Evolutionary conservation across 2,797 vertebrate species (phyloP), one percentile per base, ranked within the genome.

Genomic region (Lepilemur septentrionalis): DNA sequence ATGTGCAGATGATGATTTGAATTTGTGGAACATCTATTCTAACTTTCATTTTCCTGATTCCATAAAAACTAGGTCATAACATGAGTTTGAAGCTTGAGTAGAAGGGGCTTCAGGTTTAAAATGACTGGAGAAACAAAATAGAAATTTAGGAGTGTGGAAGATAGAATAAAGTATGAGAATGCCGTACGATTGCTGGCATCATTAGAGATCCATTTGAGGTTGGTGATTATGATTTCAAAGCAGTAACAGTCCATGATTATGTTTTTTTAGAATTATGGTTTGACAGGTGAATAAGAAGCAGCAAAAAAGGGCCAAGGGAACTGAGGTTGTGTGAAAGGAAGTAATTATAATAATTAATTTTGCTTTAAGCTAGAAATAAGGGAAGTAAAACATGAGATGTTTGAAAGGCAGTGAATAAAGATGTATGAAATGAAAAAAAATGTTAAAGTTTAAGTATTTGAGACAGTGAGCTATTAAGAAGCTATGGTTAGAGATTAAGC

Each of bases 261-360:
- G 25, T 7, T 65, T 87, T 30, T 80, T 82, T 38, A 76, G 46
- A 59, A 14, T 73, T 89, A 80, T 72, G 32, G 22, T 92, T 91
- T 93, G 84, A 78, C 43, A 91, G 41, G 73, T 95, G 83, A 96
- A 76, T 84, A 95, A 61, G 79, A 89, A 82, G 57, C 63, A 87
- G 55, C 35, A 69, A 46, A 69, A 93, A 87, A 52, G 30, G 30
- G 35, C 28, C 28, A 48, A 82, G 84, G 79, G 50, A 94, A 91
- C 61, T 84, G 78, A 80, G 38, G 35, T 83, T 69, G 20, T 85
- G 41, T 86, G 38, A 92, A 91, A 95, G 55, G 46, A 93, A 81
- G 63, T 94, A 81, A 89, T 95, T 89, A 81, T 93, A 82, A 89
- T 81, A 93, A 91, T 94, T 91, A 89, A 76, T 79, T 78, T 86